Evolutionary conservation across 2,888 invertebrate genomes (phyloP), one percentile per base, ranked within the genome.

Genomic region (Chymomyza procnemis): DNA sequence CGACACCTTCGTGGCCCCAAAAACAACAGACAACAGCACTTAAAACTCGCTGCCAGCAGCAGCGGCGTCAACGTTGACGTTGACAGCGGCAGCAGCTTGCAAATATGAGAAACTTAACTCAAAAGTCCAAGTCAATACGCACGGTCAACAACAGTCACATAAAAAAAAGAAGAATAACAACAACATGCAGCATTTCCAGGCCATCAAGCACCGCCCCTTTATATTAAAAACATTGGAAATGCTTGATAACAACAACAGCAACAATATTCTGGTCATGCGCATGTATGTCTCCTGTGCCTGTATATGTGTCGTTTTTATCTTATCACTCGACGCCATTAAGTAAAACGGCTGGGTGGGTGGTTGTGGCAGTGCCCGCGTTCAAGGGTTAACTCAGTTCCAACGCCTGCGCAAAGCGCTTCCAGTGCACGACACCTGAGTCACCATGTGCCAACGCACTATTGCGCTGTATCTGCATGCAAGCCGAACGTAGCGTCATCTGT

Each of bases 1-100:
- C 85, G 88, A 88, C 88, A 88, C 88, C 88, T 89, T 88, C 83
- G 78, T 81, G 88, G 88, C 88, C 88, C 88, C 88, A 88, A 81
- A 54, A 81, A 81, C 85, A 81, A 82, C 81, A 88, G 89, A 89
- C 87, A 88, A 87, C 89, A 88, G 82, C 85, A 88, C 84, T 86
- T 84, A 86, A 84, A 84, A 82, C 79, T 83, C 79, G 77, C 75
- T 75, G 71, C 69, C 85, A 78, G 78, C 67, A 75, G 69, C 54
- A 59, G 41, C 55, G 46, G 19, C 69, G 21, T 14, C 50, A 41
- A 65, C 71, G 19, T 55, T 66, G 34, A 55, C 74, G 19, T 55
- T 66, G 34, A 55, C 74, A 62, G 47, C 69, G 85, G 65, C 85
- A 77, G 74, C 78, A 41, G 34, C 12, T 41, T 55, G 73, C 81